Evolutionary conservation across 2,888 invertebrate species (phyloP), one percentile per base, ranked within the genome.

Genomic region (Dendrolimus pini): DNA sequence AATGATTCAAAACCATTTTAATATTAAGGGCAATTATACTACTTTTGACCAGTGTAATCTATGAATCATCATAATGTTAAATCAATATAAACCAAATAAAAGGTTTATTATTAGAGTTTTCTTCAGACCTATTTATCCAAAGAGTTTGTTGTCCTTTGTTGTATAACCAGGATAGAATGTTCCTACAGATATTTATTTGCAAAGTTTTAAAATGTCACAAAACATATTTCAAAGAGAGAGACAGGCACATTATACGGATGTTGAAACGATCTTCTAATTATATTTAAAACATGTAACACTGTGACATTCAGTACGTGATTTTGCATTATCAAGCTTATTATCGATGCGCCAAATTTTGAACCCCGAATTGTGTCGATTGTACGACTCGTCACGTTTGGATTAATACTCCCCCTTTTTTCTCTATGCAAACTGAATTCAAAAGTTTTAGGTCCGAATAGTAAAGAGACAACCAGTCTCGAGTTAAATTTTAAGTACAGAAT

Each of bases 261-360:
- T 30, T 18, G 42, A 57, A 57, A 54, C n/a, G 30, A 47, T 10
- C 47, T 47, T 3, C 12, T 9, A 9, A 47, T 78, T 71, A 79
- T 77, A 76, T 76, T 82, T 77, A 73, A 83, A 82, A 79, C 83
- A 82, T 77, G 70, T 69, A 75, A 82, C 82, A 83, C 30, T 86
- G 85, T 83, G 83, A 71, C 80, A 80, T 79, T 75, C 75, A 69
- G 72, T 64, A 74, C 89, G 89, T 89, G 89, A 75, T 72, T 64
- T 61, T 64, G 85, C 86, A 89, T 89, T 85, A 89, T 89, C 80
- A 83, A 74, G 87, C 89, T 82, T 88, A 89, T 89, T 89, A 87
- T 70, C 65, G 75, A 81, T 75, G 78, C 80, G 74, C 78, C 76
- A 77, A 85, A 83, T 82, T 85, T 80, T 76, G 75, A 69, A 68